Base-by-base conservation (phyloP, 2,113 vertebrate species). In the Anas platyrhynchos region DNA sequence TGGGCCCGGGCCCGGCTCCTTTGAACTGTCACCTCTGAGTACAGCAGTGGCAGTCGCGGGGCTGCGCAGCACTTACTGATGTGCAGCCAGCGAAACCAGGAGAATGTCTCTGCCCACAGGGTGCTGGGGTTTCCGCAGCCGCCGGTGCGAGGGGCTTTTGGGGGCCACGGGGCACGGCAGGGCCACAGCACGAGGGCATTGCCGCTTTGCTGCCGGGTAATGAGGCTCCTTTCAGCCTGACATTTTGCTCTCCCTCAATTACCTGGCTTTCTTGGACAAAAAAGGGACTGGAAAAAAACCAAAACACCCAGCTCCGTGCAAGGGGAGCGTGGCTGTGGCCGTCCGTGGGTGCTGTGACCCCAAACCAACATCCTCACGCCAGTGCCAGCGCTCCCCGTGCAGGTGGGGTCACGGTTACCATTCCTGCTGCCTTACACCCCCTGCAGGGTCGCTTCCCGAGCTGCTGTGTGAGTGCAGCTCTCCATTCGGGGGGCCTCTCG, bases 1-100 rank as follows among this genome's bases (percentile, higher is more conserved):
- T 72, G 25, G 74, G 89, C 63, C 41, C 89, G 14, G 4, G 15
- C 1, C 78, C 76, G 84, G 25, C 55, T 73, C 1, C 82, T 88
- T 36, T 54, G 91, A 93, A 74, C 83, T 90, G 89, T 96, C 92
- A 88, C 81, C 86, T 77, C 29, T 8, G 69, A 67, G 81, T 81
- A 17, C 3, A 9, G 91, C 89, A 87, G 22, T 71, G 72, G 10
- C 16, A 4, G 76, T 96, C 50, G 26, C 2, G 2, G 73, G 94
- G 12, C 87, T 86, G 36, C 44, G 91, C 59, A 34, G 74, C 84
- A 65, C 31, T 41, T 54, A 65, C 75, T 68, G 80, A 63, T 58
- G 75, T 4, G 5, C 83, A 91, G 78, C 86, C 58, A 44, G 48
- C 25, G 71, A 91, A 48, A 16, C 41, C 13, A 3, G 20, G 44